Evolutionary conservation across 2,888 invertebrate genomes (phyloP), one percentile per base, ranked within the genome.

Genomic region (Rhingia rostrata): DNA sequence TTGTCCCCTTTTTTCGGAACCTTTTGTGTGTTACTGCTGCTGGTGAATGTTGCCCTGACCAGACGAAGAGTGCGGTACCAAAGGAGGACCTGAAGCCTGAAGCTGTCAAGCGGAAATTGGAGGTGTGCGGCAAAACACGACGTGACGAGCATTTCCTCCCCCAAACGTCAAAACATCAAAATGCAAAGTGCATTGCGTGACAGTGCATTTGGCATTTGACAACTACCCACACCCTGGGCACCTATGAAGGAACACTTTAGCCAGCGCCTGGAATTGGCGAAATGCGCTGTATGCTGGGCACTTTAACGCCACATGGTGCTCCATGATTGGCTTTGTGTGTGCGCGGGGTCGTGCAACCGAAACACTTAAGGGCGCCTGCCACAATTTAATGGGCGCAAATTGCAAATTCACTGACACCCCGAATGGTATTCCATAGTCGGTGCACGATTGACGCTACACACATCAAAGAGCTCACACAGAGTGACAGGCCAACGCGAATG

Each of bases 81-180:
- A 30, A 39, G 47, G 49, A 63, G 63, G 32, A 64, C n/a, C 32
- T 22, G 49, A 22, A 22, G 22, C 22, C 63, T 47, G 45, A 78
- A 69, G 60, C 79, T 79, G 69, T 83, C 78, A 77, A 87, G 83
- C 88, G 88, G 91, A 91, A 91, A 91, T 91, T 90, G 90, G 90
- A 91, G 91, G 91, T 91, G 91, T 91, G 91, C 89, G 91, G 90
- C 90, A 90, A 90, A 91, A 91, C 91, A 90, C 91, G 90, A 91
- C 90, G 91, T 91, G 91, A 91, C 91, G 90, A 90, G 90, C 91
- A 91, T 91, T 91, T 91, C 91, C 91, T 91, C 89, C 89, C 41
- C 90, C 78, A 67, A 79, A 70, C 89, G 90, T 90, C 90, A 90
- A 89, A 90, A 90, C 90, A 90, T 90, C 90, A 90, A 90, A 90